Evolutionary conservation across 2,888 invertebrate species (phyloP).

Genomic region (Drosophila mulleri): DNA sequence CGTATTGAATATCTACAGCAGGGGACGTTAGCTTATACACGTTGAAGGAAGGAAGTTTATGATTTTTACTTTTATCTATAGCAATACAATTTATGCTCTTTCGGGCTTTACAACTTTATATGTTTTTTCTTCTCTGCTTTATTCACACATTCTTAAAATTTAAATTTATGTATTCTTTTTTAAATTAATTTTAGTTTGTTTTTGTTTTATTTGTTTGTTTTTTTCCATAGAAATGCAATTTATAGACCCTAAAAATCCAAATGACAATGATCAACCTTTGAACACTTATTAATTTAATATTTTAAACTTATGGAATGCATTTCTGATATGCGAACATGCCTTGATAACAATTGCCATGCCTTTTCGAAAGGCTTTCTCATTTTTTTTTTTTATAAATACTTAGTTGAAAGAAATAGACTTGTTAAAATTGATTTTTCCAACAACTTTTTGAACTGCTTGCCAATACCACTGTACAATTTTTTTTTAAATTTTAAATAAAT

Average conservation of each 20-base stretch:
- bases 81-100: constrained; percentile 36
- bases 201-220: constrained; percentile 3
- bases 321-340: constrained; percentile 72
- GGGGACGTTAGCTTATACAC: constrained; percentile 57
- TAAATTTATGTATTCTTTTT: constrained; percentile 27
- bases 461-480: background rate
- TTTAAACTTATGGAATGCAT: constrained; percentile 41
- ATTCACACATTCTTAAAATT: constrained; percentile 38
- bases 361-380: constrained; percentile 29
- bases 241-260: constrained; percentile 43
- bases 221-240: constrained; percentile 54
- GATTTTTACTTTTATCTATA: constrained; percentile 45
- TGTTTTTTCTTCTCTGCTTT: constrained; percentile 16
- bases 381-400: constrained; percentile 5
- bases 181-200: constrained; percentile 30
- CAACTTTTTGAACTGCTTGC: constrained; percentile 49
- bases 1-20: constrained; percentile 69
- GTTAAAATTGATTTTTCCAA: constrained; percentile 13
- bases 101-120: constrained; percentile 14
- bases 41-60: constrained; percentile 69
- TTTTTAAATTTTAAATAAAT: constrained; percentile 6
- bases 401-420: constrained; percentile 17
- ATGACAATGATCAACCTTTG: constrained; percentile 54
- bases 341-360: constrained; percentile 71
- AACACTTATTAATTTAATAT: constrained; percentile 61